These are phyloP conservation scores for Nemapogon koenigi DNA, from an alignment of 2,888 invertebrate genomes.

Conservation along the genomic window DNA sequence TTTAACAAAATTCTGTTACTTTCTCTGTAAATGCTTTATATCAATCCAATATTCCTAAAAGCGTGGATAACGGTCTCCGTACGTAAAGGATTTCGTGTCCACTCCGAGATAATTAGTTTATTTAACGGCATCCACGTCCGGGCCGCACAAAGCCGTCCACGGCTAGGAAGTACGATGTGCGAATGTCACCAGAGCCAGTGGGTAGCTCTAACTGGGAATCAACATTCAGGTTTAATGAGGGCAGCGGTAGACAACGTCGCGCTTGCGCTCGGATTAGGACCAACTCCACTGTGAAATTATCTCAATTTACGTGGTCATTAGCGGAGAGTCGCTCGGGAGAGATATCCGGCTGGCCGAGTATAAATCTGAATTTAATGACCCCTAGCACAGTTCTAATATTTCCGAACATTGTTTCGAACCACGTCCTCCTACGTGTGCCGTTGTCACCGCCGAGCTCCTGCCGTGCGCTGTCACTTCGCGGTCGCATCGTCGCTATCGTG, in stretches of 20 bases:
- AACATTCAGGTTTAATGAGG: slow-evolving; percentile 23
- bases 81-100: too few species aligned
- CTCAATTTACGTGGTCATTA: slow-evolving; percentile 66
- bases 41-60: too few species aligned
- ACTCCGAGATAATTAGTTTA: slow-evolving; percentile 2
- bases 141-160: slow-evolving; percentile 5
- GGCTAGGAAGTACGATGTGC: neutral
- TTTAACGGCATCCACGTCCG: slow-evolving; percentile 1
- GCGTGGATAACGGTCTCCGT: too few species aligned
- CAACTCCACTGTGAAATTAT: slow-evolving; percentile 56
- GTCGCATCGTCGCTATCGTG: too few species aligned
- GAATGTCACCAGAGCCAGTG: slow-evolving; percentile 10
- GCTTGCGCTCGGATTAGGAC: slow-evolving; percentile 13
- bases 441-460: slow-evolving; percentile 3
- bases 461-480: slow-evolving; percentile 6
- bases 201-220: slow-evolving; percentile 8
- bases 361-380: slow-evolving; percentile 64
- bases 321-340: slow-evolving; percentile 55
- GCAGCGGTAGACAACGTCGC: slow-evolving; percentile 18
- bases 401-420: slow-evolving; percentile 46
- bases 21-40: too few species aligned
- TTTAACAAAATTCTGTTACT: too few species aligned
- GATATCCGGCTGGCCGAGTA: slow-evolving; percentile 53
- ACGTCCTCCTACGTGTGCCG: slow-evolving; percentile 17
- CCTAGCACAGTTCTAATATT: slow-evolving; percentile 41